These are phyloP conservation scores for Thalassarche chlororhynchos DNA, from an alignment of 2,113 vertebrate genomes.

Conservation along the genomic window DNA sequence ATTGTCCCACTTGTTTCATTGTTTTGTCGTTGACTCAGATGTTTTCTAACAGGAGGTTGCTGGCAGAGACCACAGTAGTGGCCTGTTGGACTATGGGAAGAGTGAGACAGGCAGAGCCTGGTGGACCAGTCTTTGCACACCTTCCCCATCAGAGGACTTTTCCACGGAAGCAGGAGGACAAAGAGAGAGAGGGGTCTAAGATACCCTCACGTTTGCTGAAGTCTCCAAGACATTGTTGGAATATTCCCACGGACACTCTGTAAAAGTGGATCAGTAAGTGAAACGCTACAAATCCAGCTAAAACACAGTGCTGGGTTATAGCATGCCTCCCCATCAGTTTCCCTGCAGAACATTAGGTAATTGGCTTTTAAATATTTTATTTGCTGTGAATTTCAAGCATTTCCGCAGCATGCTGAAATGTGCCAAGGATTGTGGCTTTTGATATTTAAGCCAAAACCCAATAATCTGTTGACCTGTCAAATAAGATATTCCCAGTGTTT, in stretches of 20 bases:
- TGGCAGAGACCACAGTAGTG: neutral
- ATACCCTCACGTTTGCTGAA: neutral
- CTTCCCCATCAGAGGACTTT: neutral
- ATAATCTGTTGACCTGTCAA: slow-evolving; percentile 60
- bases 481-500: slow-evolving; percentile 20
- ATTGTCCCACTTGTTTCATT: neutral
- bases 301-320: neutral
- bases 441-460: slow-evolving; percentile 17
- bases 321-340: neutral
- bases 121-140: neutral
- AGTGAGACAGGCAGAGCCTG: neutral
- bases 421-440: slow-evolving; percentile 29
- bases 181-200: neutral
- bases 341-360: slow-evolving; percentile 29
- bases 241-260: neutral
- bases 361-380: slow-evolving; percentile 57
- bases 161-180: neutral
- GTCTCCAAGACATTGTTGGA: neutral
- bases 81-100: neutral
- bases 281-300: neutral
- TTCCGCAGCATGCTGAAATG: neutral
- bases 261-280: neutral
- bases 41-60: neutral
- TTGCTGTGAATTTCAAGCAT: slow-evolving; percentile 49
- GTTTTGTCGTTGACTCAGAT: neutral